Percentiles rank a stretch among this genome's conserved stretches.
Conservation (phyloP, 2,797 vertebrate genomes). For the Rallus crepitans region DNA sequence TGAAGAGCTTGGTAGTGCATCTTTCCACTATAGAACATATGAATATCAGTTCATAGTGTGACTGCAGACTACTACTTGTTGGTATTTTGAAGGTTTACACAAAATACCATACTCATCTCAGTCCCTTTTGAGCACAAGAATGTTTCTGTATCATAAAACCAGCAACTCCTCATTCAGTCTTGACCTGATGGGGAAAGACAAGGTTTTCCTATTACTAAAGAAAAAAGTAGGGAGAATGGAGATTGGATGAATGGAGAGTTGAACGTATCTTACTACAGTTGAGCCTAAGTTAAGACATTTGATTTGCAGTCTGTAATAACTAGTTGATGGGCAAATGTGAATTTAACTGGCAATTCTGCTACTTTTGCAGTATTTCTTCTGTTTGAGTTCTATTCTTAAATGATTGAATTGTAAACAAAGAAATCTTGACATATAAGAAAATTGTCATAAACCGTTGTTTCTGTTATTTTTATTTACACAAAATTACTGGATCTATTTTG, state of each 20-base stretch:
- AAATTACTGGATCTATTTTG: background rate
- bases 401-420: background rate
- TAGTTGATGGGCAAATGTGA: background rate
- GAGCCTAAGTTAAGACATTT: background rate
- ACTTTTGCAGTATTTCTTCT: background rate
- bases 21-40: background rate
- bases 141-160: background rate
- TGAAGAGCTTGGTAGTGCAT: conserved; percentile 7
- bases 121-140: background rate
- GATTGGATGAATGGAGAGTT: background rate
- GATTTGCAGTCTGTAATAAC: background rate
- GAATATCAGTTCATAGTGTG: background rate
- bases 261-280: background rate
- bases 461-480: background rate
- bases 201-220: background rate
- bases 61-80: background rate
- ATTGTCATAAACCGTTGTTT: background rate
- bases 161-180: conserved; percentile 5
- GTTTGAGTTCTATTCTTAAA: background rate
- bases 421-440: background rate
- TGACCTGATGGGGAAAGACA: background rate
- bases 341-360: background rate
- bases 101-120: background rate
- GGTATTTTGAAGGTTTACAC: background rate
- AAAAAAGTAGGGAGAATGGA: background rate